These are phyloP conservation scores for Chelonus insularis DNA, from an alignment of 1,140 invertebrate species.

Conservation along the genomic window DNA sequence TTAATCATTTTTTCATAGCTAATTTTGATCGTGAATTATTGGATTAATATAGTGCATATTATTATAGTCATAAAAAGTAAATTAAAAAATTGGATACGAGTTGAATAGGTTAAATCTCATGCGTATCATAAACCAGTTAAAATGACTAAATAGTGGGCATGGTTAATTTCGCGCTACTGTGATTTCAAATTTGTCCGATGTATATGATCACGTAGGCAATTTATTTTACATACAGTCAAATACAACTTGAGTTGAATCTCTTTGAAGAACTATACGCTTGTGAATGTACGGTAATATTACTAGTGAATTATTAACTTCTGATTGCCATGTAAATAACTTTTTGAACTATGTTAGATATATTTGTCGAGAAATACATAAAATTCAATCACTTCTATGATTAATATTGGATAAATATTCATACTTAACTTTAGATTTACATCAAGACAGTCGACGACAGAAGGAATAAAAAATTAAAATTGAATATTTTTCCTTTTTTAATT, in stretches of 20 bases:
- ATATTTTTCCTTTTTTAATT: no score
- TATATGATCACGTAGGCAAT: constrained; percentile 20
- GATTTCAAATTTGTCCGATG: constrained; percentile 10
- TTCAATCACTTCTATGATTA: no score
- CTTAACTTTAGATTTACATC: no score
- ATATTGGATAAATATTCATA: no score
- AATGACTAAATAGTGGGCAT: constrained; percentile 6
- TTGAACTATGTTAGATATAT: not conserved
- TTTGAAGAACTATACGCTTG: constrained; percentile 25
- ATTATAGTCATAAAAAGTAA: not conserved
- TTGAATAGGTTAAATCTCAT: constrained; percentile 17
- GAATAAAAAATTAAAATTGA: no score
- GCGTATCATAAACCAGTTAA: constrained; percentile 6
- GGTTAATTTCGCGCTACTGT: constrained; percentile 27
- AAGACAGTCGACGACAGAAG: no score
- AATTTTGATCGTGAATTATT: no score
- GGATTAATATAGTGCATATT: no score
- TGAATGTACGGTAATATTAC: constrained; percentile 31
- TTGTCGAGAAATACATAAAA: not conserved
- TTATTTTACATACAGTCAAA: constrained; percentile 21
- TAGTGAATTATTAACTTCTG: not conserved
- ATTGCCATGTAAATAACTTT: not conserved
- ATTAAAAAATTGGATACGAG: not conserved
- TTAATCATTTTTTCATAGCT: no score
- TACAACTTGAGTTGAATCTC: not conserved